These are phyloP conservation scores for Parazoanthus atlanticus DNA, from an alignment of 92 coral and sea anemone genomes.

Conservation along the genomic window DNA sequence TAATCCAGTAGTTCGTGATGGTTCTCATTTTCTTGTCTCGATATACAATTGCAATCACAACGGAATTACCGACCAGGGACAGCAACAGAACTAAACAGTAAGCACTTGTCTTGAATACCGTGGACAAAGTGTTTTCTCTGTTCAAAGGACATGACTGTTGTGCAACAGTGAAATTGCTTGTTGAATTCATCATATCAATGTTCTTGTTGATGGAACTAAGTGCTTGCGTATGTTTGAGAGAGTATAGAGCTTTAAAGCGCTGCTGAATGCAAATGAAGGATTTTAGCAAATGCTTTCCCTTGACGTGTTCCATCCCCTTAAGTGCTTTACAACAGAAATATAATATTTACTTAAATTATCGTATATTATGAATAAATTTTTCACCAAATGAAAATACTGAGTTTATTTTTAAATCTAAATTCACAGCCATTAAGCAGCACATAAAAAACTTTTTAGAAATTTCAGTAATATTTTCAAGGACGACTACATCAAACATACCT, in stretches of 20 bases:
- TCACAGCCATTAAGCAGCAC: neutral
- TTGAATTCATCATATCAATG: slow-evolving; percentile 11
- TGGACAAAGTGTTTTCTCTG: neutral
- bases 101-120: slow-evolving; percentile 36
- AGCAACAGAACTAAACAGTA: slow-evolving; percentile 51
- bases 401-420: neutral
- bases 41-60: slow-evolving; percentile 49
- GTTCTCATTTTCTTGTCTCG: slow-evolving; percentile 59
- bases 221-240: neutral
- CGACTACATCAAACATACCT: neutral
- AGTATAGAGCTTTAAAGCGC: neutral
- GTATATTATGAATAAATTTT: too few species aligned
- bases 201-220: neutral
- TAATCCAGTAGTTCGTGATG: slow-evolving; percentile 56
- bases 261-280: neutral
- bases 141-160: neutral
- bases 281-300: neutral
- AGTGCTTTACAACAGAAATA: neutral
- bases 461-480: too few species aligned
- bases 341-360: neutral
- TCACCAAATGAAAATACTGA: neutral
- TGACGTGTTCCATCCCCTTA: neutral
- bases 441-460: neutral
- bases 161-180: slow-evolving; percentile 12
- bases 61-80: slow-evolving; percentile 47